These are phyloP conservation scores for Dicranocentrus wangi DNA, from an alignment of 2,888 invertebrate genomes.

Conservation along the genomic window DNA sequence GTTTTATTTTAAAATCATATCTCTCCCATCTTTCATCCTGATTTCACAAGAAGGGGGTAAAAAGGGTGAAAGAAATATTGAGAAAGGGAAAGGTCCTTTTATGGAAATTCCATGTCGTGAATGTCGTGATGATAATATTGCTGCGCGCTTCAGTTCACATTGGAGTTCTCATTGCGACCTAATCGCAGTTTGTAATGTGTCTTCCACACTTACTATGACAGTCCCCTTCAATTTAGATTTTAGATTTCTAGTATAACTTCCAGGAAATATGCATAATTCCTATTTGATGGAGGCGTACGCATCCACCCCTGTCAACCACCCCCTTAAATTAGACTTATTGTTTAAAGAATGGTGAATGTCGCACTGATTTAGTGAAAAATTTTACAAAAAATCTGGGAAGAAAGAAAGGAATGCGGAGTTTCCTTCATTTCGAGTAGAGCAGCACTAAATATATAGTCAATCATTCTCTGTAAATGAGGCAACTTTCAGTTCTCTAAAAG, in stretches of 20 bases:
- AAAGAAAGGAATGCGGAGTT: background rate
- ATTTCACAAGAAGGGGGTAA: background rate
- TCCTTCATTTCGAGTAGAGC: too few species aligned
- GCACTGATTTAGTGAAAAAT: background rate
- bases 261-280: too few species aligned
- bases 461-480: too few species aligned
- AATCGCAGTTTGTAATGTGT: background rate
- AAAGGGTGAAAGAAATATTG: conserved; percentile 27
- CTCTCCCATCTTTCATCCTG: background rate
- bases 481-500: too few species aligned
- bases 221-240: too few species aligned
- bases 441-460: too few species aligned
- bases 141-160: background rate
- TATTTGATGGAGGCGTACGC: too few species aligned
- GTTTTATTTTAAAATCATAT: background rate
- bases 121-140: background rate
- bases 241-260: too few species aligned
- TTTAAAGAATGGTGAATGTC: background rate
- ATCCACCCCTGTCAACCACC: too few species aligned
- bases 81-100: conserved; percentile 38
- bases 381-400: background rate
- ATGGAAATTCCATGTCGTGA: conserved; percentile 54
- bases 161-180: background rate
- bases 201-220: background rate
- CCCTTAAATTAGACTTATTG: too few species aligned